Percentiles rank a stretch among this genome's conserved stretches.
phyloP scores from a whole-genome alignment of 1,140 invertebrate species.

The Nomia melanderi region DNA sequence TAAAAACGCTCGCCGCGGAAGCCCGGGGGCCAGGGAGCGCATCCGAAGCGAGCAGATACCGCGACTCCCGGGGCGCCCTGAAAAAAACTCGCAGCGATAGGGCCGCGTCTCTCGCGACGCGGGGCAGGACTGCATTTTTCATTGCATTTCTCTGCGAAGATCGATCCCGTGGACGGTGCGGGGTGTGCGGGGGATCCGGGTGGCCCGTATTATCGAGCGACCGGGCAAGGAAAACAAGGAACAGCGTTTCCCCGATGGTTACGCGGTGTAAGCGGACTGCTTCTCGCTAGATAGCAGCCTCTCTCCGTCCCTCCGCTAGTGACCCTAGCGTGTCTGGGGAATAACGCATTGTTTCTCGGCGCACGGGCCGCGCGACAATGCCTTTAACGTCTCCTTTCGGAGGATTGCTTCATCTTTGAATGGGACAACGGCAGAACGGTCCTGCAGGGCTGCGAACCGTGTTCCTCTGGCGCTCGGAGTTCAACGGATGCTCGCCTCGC shows the following conservation, averaged over 20 bases:
- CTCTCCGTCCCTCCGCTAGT: conserved; percentile 21
- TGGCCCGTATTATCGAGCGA: background rate
- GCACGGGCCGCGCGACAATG: conserved; percentile 48
- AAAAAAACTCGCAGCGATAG: background rate
- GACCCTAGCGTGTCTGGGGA: conserved; percentile 45
- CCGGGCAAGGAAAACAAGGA: conserved; percentile 9
- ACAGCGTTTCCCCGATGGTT: conserved; percentile 21
- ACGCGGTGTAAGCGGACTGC: conserved; percentile 8
- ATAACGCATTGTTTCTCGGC: conserved; percentile 49
- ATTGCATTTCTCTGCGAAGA: conserved; percentile 13
- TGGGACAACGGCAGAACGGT: background rate
- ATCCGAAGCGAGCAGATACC: background rate
- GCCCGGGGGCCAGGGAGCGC: too few species aligned
- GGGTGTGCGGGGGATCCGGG: too few species aligned
- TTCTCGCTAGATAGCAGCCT: conserved; percentile 23
- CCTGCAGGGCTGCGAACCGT: background rate
- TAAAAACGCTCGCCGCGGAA: too few species aligned
- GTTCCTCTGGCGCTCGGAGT: background rate
- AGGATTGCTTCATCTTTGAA: conserved; percentile 26
- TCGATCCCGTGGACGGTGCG: background rate
- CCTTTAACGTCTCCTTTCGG: conserved; percentile 47
- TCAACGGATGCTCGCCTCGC: background rate
- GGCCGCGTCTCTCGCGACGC: background rate
- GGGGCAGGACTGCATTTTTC: conserved; percentile 27
- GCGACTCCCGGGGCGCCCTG: background rate